Conservation (phyloP, 1,140 invertebrate species). For the Dryas iulia region DNA sequence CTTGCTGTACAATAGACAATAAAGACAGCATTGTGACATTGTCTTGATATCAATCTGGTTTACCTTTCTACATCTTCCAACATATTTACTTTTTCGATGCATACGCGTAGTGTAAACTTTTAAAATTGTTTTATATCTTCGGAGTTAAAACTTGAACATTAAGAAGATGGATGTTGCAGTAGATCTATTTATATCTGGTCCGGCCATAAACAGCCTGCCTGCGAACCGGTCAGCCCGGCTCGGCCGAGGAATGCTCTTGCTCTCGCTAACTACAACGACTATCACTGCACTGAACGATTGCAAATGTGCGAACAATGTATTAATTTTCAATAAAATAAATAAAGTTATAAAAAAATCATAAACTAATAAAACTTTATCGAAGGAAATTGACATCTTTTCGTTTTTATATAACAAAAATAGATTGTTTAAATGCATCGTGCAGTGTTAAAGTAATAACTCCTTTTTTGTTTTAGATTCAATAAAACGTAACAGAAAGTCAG, state of each 20-base stretch:
- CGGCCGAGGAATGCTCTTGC: slow-evolving; percentile 66
- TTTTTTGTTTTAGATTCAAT: slow-evolving; percentile 2
- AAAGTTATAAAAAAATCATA: neutral
- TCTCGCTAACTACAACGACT: slow-evolving; percentile 55
- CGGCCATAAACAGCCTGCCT: slow-evolving; percentile 68
- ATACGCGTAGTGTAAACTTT: slow-evolving; percentile 25
- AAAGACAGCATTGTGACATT: slow-evolving; percentile 45
- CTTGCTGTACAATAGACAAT: slow-evolving; percentile 44
- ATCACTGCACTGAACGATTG: slow-evolving; percentile 53
- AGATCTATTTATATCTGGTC: slow-evolving; percentile 76
- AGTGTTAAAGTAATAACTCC: neutral
- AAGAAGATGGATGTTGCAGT: slow-evolving; percentile 67
- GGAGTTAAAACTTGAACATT: slow-evolving; percentile 58
- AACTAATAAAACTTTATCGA: neutral
- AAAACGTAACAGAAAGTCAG: neutral
- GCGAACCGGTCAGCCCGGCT: slow-evolving; percentile 68
- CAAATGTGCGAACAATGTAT: slow-evolving; percentile 63
- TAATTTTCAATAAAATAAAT: slow-evolving; percentile 35
- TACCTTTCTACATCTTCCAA: slow-evolving; percentile 2
- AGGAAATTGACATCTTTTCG: neutral
- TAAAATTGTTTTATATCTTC: slow-evolving; percentile 26
- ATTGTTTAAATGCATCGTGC: slow-evolving; percentile 1
- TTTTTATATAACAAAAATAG: neutral
- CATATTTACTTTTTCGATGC: neutral
- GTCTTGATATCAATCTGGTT: slow-evolving; percentile 49